phyloP scores from a whole-genome alignment of 2,113 vertebrate genomes.

The Gallinago paraguaiae region DNA sequence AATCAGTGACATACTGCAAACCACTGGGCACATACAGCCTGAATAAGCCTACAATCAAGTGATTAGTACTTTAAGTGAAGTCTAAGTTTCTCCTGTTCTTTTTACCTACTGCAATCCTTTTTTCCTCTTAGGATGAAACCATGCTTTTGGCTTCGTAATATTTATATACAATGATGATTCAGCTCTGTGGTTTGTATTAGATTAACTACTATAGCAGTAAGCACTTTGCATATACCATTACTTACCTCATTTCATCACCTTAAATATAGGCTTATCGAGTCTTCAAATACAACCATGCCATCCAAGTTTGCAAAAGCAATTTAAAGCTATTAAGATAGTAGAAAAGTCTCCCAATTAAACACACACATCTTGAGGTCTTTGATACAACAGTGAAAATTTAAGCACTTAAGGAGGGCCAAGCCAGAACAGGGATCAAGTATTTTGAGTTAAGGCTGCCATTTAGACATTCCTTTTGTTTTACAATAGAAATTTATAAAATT shows the following conservation, averaged over 20 bases:
- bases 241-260: not conserved
- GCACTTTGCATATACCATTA: not conserved
- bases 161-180: not conserved
- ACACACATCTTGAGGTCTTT: not conserved
- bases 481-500: not conserved
- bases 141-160: not conserved
- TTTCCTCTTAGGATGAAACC: not conserved
- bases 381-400: not conserved
- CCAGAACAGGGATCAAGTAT: not conserved
- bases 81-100: not conserved
- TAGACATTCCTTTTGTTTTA: not conserved
- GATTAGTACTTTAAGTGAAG: not conserved
- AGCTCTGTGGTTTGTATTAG: not conserved
- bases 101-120: not conserved
- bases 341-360: not conserved
- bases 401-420: not conserved
- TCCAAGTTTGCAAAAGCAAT: not conserved
- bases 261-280: not conserved
- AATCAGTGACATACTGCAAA: not conserved
- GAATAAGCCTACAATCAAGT: not conserved
- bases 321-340: not conserved
- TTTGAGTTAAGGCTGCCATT: not conserved
- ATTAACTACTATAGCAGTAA: not conserved
- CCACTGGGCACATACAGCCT: not conserved
- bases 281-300: not conserved